Evolutionary conservation across 2,888 invertebrate species (phyloP), one percentile per base, ranked within the genome.

Genomic region (Epirrita christyi): DNA sequence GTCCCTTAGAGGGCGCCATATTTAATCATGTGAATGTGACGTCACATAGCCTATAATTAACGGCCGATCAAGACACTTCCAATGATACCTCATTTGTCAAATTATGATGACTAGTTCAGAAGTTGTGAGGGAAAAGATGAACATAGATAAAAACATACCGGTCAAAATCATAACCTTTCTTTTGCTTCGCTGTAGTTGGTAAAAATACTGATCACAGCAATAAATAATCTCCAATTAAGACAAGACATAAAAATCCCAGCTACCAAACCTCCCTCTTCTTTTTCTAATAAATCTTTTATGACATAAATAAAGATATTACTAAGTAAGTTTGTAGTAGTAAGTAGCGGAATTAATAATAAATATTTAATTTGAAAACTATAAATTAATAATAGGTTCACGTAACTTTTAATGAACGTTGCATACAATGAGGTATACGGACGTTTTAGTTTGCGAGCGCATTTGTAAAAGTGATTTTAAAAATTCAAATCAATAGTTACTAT

Each of bases 361-460:
- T 65, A 70, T 79, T 75, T 71, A 74, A 76, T 78, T 77, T 73
- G 62, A 66, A 67, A 72, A 51, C 48, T 70, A 75, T 80, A 78
- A 78, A 78, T 77, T 77, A 61, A 67, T 66, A 62, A 69, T 59
- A 60, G 63, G 62, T 61, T 72, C 75, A 71, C 74, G 70, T 71
- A 66, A 70, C 66, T 73, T 68, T 65, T 66, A 71, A 68, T 67
- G 66, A 53, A 46, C 41, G 41, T 46, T 7, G 46, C 40, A n/a
- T n/a, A n/a, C n/a, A 41, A 38, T 46, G 41, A 10, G 50, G 45
- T 46, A 66, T 50, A 59, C 57, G 6, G 53, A 11, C 27, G 15
- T 40, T 37, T 11, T 11, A 21, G 0, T 3, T 21, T 3, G 21
- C 21, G 21, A 21, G 21, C 21, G 21, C 2, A 21, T n/a, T n/a